phyloP scores from a whole-genome alignment of 1,140 invertebrate genomes.

The Drosophila pandora region DNA sequence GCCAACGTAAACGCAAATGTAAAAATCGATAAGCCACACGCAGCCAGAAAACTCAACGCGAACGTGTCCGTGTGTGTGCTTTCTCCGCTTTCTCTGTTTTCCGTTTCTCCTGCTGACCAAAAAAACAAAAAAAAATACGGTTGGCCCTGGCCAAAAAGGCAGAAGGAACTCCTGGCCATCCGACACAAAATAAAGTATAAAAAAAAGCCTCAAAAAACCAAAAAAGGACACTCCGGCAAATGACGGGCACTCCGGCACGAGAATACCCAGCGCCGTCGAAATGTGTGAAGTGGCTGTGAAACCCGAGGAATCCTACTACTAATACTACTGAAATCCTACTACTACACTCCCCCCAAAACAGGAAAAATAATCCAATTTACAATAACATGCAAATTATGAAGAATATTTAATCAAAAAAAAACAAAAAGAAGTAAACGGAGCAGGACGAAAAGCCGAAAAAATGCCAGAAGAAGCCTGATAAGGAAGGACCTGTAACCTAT shows the following conservation, averaged over 20 bases:
- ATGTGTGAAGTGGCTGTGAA: constrained; percentile 81
- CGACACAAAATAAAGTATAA: constrained; percentile 5
- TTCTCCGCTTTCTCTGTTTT: constrained; percentile 4
- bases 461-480: constrained; percentile 30
- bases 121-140: constrained; percentile 21
- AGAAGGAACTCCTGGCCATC: constrained; percentile 44
- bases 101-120: constrained; percentile 33
- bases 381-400: constrained; percentile 57
- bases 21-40: constrained; percentile 82
- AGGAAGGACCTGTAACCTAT: constrained; percentile 48
- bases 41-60: constrained; percentile 75
- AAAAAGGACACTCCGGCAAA: constrained; percentile 2
- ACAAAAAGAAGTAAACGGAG: constrained; percentile 4
- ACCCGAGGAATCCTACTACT: constrained; percentile 73
- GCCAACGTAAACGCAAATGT: constrained; percentile 79
- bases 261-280: constrained; percentile 56
- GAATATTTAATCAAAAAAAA: constrained; percentile 47
- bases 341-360: not conserved
- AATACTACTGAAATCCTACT: constrained; percentile 24
- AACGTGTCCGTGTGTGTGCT: constrained; percentile 68
- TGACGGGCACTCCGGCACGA: constrained; percentile 24
- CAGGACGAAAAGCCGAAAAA: not conserved
- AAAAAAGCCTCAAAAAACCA: constrained; percentile 11
- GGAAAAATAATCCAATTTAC: constrained; percentile 40
- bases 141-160: constrained; percentile 57